phyloP scores from a whole-genome alignment of 2,113 vertebrate genomes.

The Nothobranchius kuhntae region DNA sequence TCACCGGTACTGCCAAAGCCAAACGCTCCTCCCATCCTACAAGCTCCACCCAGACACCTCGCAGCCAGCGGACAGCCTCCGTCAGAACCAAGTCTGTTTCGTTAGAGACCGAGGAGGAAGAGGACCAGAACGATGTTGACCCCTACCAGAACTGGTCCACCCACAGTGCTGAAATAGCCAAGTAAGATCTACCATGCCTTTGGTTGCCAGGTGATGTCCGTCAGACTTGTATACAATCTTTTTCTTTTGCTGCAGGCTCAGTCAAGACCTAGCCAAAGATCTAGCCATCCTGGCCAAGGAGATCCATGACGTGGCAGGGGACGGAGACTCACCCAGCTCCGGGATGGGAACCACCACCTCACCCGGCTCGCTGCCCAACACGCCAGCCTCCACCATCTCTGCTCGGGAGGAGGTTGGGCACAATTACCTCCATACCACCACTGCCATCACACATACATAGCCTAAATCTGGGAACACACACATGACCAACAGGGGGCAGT shows the following conservation, averaged over 20 bases:
- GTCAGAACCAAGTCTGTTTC: constrained; percentile 77
- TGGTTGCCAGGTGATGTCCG: background rate
- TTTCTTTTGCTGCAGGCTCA: constrained; percentile 81
- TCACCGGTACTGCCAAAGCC: constrained; percentile 82
- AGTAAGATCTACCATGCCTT: constrained; percentile 56
- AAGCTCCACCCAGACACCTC: constrained; percentile 79
- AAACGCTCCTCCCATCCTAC: constrained; percentile 82
- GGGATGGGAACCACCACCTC: constrained; percentile 65
- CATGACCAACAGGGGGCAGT: background rate
- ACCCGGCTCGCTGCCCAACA: constrained; percentile 72
- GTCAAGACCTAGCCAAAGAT: constrained; percentile 97
- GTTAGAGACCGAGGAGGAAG: constrained; percentile 83
- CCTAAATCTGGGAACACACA: constrained; percentile 8
- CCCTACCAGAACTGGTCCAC: constrained; percentile 90
- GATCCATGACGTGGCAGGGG: constrained; percentile 94
- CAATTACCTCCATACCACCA: background rate
- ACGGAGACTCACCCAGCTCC: constrained; percentile 82
- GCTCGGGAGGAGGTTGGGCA: constrained; percentile 89
- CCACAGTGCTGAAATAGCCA: constrained; percentile 93
- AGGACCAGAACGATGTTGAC: constrained; percentile 83
- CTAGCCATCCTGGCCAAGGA: constrained; percentile 93
- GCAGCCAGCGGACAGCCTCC: constrained; percentile 60
- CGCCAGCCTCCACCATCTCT: constrained; percentile 89
- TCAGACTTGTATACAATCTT: background rate
- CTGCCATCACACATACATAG: background rate